A percentile compares a stretch with the other conserved stretches of the same genome.
Conservation (phyloP, 2,888 invertebrate genomes). For the Chloromyia formosa region DNA sequence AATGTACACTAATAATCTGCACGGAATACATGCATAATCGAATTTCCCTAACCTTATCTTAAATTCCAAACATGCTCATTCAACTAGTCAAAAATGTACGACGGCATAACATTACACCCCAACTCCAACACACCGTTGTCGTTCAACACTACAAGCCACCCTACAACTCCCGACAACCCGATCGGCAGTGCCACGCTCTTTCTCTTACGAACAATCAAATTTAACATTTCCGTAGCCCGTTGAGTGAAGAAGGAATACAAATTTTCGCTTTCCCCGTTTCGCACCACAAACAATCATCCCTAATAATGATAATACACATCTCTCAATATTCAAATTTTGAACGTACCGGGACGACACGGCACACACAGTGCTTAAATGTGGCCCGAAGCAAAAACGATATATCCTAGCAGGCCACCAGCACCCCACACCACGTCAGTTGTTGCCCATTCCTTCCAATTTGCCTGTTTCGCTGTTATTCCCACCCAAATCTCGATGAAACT, state of each 20-base stretch:
- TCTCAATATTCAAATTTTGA: conserved; percentile 43
- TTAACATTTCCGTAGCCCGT: conserved; percentile 29
- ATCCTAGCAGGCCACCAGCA: neutral
- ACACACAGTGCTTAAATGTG: conserved; percentile 18
- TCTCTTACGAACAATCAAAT: conserved; percentile 34
- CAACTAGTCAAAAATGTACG: conserved; percentile 39
- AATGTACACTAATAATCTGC: conserved; percentile 30
- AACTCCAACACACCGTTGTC: neutral
- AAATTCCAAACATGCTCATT: conserved; percentile 41
- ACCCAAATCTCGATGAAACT: conserved; percentile 17
- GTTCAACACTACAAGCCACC: neutral
- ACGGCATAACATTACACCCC: conserved; percentile 30
- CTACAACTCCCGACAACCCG: neutral
- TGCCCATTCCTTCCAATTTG: neutral
- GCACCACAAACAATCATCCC: conserved; percentile 42
- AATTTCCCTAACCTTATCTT: conserved; percentile 34
- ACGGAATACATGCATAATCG: conserved; percentile 40
- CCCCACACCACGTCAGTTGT: neutral
- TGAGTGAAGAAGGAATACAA: conserved; percentile 34
- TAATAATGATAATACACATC: conserved; percentile 44
- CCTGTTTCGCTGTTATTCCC: neutral
- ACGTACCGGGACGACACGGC: conserved; percentile 13
- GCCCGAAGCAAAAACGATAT: neutral
- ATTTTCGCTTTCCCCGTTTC: conserved; percentile 31
- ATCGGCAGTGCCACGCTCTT: neutral